Percentiles rank a stretch among this genome's conserved stretches.
Evolutionary conservation across 1,140 invertebrate genomes (phyloP).

Genomic region (Drosophila watanabei): DNA sequence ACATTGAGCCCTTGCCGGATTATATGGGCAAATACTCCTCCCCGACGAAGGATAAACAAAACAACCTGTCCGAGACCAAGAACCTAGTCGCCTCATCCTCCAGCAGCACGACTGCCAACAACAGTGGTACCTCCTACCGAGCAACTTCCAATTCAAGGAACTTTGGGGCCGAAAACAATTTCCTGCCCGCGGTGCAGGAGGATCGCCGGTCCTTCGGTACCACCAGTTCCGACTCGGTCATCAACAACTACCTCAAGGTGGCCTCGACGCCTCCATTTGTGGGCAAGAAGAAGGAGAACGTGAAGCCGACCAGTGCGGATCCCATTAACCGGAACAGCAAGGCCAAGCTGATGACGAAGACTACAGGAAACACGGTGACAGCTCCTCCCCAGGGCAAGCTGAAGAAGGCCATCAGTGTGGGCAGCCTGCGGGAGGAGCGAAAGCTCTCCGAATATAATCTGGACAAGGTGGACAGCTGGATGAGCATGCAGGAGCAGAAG

Average conservation of each 20-base stretch:
- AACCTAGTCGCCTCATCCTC: slow-evolving; percentile 33
- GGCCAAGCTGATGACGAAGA: slow-evolving; percentile 26
- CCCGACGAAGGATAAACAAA: slow-evolving; percentile 69
- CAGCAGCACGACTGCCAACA: not conserved
- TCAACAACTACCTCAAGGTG: slow-evolving; percentile 80
- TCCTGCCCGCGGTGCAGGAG: slow-evolving; percentile 57
- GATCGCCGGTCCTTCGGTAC: slow-evolving; percentile 31
- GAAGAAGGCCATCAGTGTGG: slow-evolving; percentile 72
- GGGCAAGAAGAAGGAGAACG: slow-evolving; percentile 80
- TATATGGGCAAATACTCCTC: slow-evolving; percentile 71
- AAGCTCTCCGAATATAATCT: slow-evolving; percentile 84
- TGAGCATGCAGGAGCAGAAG: slow-evolving; percentile 79
- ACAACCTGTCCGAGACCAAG: slow-evolving; percentile 75
- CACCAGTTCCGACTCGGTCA: slow-evolving; percentile 66
- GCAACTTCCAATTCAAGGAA: slow-evolving; percentile 37
- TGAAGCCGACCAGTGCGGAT: slow-evolving; percentile 63
- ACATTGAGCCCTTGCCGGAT: slow-evolving; percentile 65
- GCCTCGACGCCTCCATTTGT: slow-evolving; percentile 57
- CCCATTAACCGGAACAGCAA: slow-evolving; percentile 15
- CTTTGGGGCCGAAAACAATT: slow-evolving; percentile 69
- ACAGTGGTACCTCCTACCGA: slow-evolving; percentile 13
- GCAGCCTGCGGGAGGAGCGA: slow-evolving; percentile 72
- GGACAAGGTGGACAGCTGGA: slow-evolving; percentile 85
- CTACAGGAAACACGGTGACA: not conserved
- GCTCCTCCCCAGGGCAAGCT: slow-evolving; percentile 37